Percentiles rank a stretch among this genome's conserved stretches.
These are phyloP conservation scores for Nothocercus nigrocapillus DNA, from an alignment of 2,113 vertebrate genomes.

Conservation along the genomic window DNA sequence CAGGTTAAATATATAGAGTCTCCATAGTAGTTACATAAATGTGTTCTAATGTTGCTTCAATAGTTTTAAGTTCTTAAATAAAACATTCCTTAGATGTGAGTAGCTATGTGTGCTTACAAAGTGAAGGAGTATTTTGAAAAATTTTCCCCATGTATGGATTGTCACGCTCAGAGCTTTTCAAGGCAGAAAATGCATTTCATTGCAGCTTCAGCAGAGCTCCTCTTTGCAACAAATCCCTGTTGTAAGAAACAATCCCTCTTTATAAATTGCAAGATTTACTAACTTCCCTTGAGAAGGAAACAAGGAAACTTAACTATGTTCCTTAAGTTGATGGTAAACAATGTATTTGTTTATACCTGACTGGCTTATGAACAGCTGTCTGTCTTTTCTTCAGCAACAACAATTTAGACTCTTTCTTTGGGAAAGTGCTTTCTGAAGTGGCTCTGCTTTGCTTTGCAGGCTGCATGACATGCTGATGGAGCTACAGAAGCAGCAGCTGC, in stretches of 20 bases:
- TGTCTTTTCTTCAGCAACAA: neutral
- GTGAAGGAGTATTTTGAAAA: neutral
- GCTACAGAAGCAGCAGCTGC: slow-evolving; percentile 92
- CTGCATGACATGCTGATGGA: slow-evolving; percentile 96
- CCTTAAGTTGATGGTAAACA: neutral
- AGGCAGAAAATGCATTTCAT: neutral
- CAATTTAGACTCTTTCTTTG: neutral
- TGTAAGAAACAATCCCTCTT: neutral
- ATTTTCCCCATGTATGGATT: neutral
- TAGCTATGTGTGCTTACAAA: neutral
- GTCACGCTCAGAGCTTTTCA: neutral
- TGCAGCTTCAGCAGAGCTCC: neutral
- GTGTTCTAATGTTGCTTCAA: neutral
- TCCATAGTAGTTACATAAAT: neutral
- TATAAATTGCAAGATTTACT: neutral
- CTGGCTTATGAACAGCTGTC: neutral
- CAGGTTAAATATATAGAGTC: neutral
- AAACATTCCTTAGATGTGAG: neutral
- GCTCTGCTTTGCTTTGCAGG: slow-evolving; percentile 72
- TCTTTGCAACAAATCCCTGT: neutral
- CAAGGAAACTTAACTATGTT: neutral
- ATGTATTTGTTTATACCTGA: neutral
- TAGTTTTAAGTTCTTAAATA: neutral
- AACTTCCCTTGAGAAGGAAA: neutral
- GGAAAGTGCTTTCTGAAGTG: neutral